These are phyloP conservation scores for Catharus bicknelli DNA, from an alignment of 2,113 vertebrate species.

Conservation along the genomic window DNA sequence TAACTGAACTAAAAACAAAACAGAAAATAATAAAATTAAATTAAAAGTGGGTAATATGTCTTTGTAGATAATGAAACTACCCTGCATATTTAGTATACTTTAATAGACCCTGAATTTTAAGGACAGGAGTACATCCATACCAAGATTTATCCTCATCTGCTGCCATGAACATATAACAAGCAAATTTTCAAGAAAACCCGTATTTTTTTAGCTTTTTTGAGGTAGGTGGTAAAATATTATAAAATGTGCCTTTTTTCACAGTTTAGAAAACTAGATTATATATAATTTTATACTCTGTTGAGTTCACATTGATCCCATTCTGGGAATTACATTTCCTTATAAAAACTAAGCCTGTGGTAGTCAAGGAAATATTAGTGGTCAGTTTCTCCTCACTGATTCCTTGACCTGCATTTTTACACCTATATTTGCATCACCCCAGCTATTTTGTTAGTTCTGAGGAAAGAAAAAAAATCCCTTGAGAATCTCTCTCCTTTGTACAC, in stretches of 20 bases:
- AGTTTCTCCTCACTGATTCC: background rate
- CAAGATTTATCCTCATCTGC: background rate
- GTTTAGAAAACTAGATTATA: background rate
- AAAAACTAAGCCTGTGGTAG: background rate
- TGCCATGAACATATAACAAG: accelerated
- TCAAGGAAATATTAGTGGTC: background rate
- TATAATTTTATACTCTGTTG: background rate
- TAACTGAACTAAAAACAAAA: background rate
- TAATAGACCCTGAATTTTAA: background rate
- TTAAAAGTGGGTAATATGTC: background rate
- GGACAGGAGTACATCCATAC: accelerated
- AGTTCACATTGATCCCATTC: background rate
- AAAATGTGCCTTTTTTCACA: background rate
- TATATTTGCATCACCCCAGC: background rate
- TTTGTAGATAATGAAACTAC: background rate
- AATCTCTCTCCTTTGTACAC: background rate
- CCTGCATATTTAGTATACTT: background rate
- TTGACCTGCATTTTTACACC: background rate
- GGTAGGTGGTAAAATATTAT: background rate
- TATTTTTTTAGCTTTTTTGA: background rate
- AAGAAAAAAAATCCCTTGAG: background rate
- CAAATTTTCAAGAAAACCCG: background rate
- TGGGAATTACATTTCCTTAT: background rate
- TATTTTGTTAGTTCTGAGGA: background rate
- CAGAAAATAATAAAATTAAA: background rate